Conservation (phyloP, 2,113 vertebrate species). For the Papio anubis region DNA sequence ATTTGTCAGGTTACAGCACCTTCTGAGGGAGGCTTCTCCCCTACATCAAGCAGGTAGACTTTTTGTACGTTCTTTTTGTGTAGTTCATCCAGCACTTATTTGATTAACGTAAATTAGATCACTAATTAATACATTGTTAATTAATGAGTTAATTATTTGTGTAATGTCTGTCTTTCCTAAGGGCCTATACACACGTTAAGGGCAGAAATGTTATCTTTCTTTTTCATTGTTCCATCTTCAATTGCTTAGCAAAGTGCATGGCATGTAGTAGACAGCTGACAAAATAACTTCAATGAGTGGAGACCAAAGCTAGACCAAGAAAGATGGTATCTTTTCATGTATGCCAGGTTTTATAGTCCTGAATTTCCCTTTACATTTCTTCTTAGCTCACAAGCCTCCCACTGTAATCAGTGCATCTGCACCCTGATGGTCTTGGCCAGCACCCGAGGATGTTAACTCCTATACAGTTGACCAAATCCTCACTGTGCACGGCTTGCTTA, state of each 20-base stretch:
- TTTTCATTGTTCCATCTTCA: background rate
- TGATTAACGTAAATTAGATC: background rate
- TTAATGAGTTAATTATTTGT: background rate
- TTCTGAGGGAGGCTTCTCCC: background rate
- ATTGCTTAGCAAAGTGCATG: background rate
- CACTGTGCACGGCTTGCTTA: background rate
- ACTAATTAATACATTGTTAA: background rate
- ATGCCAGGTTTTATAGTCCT: background rate
- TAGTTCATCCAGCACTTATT: background rate
- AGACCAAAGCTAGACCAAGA: background rate
- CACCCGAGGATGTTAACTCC: background rate
- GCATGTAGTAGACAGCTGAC: background rate
- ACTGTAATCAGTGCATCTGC: background rate
- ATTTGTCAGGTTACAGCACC: background rate
- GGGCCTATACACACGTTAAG: background rate
- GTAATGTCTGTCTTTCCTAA: background rate
- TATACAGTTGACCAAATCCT: accelerated
- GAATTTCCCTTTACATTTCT: background rate
- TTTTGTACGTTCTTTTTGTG: background rate
- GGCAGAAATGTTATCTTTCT: background rate
- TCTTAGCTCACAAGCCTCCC: background rate
- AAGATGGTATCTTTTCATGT: background rate
- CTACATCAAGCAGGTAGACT: background rate
- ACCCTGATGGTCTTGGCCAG: background rate
- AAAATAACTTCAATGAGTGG: background rate